A percentile compares a stretch with the other conserved stretches of the same genome.
Conservation (phyloP, 2,797 vertebrate genomes). For the Oryzias dopingdopingensis region DNA sequence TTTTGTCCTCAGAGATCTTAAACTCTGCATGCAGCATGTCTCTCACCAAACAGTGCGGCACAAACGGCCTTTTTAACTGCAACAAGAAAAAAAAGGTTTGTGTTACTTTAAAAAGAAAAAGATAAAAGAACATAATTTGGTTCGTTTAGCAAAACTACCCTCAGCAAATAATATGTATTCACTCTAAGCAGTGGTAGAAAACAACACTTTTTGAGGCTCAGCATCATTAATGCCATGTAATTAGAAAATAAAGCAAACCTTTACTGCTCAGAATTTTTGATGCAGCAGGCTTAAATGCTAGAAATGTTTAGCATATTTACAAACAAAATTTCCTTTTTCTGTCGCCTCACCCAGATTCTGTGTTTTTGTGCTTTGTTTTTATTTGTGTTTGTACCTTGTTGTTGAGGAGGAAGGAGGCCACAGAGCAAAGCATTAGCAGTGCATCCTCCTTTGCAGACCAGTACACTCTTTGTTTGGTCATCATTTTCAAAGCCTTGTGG, state of each 20-base stretch:
- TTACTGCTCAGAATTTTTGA: no score
- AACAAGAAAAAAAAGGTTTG: conserved; percentile 1
- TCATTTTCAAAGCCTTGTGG: conserved; percentile 86
- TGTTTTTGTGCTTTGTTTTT: no score
- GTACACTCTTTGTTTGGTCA: conserved; percentile 90
- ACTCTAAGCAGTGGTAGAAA: no score
- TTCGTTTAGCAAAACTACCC: background rate
- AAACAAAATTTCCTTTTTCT: no score
- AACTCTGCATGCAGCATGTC: conserved; percentile 89
- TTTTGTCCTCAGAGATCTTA: conserved; percentile 92
- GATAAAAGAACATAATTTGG: background rate
- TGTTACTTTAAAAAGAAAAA: background rate
- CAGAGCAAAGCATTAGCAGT: conserved; percentile 90
- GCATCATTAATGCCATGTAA: no score
- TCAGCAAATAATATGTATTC: no score
- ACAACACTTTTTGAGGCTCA: no score
- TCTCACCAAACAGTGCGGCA: conserved; percentile 89
- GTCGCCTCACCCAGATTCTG: no score
- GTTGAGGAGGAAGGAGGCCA: conserved; percentile 90
- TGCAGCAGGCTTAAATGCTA: no score
- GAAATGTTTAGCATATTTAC: no score
- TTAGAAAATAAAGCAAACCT: no score
- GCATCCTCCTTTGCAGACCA: conserved; percentile 93
- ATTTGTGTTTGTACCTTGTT: conserved; percentile 79
- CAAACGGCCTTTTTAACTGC: conserved; percentile 87